A percentile compares a stretch with the other conserved stretches of the same genome.
These are phyloP conservation scores for Patiria miniata DNA, from an alignment of 35 echinoderm and acorn worm species.

Conservation along the genomic window DNA sequence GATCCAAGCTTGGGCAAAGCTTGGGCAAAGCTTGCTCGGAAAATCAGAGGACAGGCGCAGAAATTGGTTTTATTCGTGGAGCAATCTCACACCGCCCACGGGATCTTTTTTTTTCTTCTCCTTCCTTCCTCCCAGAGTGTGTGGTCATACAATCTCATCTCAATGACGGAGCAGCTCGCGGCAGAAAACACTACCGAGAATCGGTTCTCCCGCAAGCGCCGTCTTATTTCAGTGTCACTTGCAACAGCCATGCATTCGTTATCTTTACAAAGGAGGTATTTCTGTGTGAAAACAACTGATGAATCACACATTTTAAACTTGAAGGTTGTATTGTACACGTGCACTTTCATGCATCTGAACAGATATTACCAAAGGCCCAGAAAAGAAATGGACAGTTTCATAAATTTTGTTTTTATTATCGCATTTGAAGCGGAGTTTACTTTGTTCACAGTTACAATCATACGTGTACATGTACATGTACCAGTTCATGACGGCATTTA, in stretches of 20 bases:
- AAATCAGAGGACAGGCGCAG: background rate
- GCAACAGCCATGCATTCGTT: background rate
- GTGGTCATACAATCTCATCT: constrained; percentile 16
- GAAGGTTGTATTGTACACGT: too few species aligned
- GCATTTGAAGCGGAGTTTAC: too few species aligned
- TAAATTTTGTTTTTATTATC: too few species aligned
- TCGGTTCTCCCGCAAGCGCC: background rate
- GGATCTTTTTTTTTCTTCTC: background rate
- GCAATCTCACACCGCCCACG: constrained; percentile 16
- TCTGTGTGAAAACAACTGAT: background rate
- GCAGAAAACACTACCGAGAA: background rate
- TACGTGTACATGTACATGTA: too few species aligned
- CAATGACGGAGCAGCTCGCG: background rate
- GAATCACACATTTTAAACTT: too few species aligned
- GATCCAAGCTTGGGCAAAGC: too few species aligned
- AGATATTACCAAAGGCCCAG: too few species aligned
- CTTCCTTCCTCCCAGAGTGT: background rate
- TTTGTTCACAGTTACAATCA: too few species aligned
- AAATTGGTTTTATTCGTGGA: constrained; percentile 21
- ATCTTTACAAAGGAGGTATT: background rate
- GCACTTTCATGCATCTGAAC: too few species aligned
- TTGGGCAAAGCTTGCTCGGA: background rate
- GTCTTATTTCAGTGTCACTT: background rate
- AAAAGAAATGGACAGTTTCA: too few species aligned
- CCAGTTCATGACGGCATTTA: too few species aligned